These are phyloP conservation scores for Crypturellus tataupa DNA, from an alignment of 2,797 vertebrate genomes.

Conservation along the genomic window DNA sequence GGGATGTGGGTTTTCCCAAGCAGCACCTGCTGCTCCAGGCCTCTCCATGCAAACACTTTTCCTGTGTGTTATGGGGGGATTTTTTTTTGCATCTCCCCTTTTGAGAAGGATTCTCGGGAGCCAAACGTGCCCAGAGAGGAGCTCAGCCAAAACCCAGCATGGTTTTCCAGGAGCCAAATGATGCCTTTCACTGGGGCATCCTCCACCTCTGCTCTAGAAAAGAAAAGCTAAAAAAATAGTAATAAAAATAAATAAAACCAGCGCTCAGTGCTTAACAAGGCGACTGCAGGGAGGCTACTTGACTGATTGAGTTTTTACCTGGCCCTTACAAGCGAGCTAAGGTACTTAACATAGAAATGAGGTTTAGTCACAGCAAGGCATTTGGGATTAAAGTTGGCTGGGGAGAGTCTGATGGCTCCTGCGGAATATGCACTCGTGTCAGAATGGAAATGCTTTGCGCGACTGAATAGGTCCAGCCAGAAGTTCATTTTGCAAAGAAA, in stretches of 20 bases:
- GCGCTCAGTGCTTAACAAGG: conserved; percentile 39
- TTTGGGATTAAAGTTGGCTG: conserved; percentile 67
- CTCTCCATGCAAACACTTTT: not conserved
- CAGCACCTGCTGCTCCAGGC: not conserved
- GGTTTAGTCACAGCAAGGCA: conserved; percentile 72
- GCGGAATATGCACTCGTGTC: conserved; percentile 46
- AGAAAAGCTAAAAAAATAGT: not conserved
- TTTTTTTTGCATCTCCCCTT: not conserved
- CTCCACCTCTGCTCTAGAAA: conserved; percentile 45
- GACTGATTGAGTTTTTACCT: conserved; percentile 70
- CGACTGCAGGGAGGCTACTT: conserved; percentile 63
- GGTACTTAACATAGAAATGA: conserved; percentile 76
- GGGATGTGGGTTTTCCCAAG: not conserved
- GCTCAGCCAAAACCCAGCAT: rapidly evolving
- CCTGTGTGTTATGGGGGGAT: not conserved
- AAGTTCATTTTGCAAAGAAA: conserved; percentile 65
- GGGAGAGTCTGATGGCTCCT: conserved; percentile 46
- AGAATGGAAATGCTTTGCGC: conserved; percentile 54
- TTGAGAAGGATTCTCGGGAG: rapidly evolving
- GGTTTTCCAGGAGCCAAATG: not conserved
- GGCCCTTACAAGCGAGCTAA: conserved; percentile 55
- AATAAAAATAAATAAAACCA: not conserved
- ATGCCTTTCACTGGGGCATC: not conserved
- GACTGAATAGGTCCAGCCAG: conserved; percentile 58
- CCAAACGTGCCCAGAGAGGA: rapidly evolving